A percentile compares a stretch with the other conserved stretches of the same genome.
Conservation (phyloP, 2,797 vertebrate genomes). For the Meriones psammophilus region DNA sequence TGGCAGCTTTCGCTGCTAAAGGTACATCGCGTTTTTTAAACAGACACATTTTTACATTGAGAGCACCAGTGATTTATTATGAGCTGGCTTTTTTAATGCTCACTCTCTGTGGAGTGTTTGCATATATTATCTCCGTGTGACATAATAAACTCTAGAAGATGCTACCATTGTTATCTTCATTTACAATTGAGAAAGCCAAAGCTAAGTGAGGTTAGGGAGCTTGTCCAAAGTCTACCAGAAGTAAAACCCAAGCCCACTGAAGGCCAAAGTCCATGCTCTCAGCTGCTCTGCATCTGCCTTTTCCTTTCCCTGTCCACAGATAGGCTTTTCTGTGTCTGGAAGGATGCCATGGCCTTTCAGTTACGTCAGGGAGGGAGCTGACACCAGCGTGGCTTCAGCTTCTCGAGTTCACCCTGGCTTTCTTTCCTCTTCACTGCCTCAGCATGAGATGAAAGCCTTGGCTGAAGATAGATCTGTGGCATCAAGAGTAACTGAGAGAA, state of each 20-base stretch:
- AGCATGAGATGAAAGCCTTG: background rate
- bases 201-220: background rate
- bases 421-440: constrained; percentile 27
- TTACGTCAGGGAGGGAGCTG: background rate
- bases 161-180: background rate
- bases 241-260: background rate
- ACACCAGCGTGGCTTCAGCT: background rate
- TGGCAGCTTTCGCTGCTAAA: background rate
- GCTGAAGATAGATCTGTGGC: background rate
- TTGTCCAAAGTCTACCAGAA: constrained; percentile 15
- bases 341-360: background rate
- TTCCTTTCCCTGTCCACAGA: constrained; percentile 16
- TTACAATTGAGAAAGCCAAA: constrained; percentile 13
- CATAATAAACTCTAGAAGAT: background rate
- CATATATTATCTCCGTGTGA: constrained; percentile 13
- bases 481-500: background rate
- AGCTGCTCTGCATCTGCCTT: background rate
- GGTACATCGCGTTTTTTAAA: constrained; percentile 20
- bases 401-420: background rate
- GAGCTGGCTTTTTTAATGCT: constrained; percentile 42
- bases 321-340: background rate
- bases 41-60: constrained; percentile 37
- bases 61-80: constrained; percentile 29
- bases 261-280: constrained; percentile 25
- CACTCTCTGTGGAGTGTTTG: background rate